Conservation (phyloP, 2,113 vertebrate species). For the Zosterops japonicus region DNA sequence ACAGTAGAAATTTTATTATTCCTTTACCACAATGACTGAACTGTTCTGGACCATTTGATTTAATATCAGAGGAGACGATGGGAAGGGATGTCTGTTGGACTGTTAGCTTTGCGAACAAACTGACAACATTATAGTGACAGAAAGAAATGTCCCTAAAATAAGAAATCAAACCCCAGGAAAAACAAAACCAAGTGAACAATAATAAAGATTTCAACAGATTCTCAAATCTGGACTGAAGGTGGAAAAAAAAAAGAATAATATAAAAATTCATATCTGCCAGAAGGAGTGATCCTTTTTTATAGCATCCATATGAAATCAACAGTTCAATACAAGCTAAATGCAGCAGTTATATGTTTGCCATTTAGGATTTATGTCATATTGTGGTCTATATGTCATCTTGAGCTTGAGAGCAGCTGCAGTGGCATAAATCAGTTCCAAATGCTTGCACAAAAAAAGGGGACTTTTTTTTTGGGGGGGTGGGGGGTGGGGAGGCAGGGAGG, state of each 20-base stretch:
- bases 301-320: neutral
- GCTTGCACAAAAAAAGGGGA: neutral
- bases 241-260: neutral
- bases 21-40: neutral
- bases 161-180: neutral
- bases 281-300: neutral
- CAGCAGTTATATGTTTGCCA: neutral
- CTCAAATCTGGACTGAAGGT: neutral
- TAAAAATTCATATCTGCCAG: neutral
- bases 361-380: conserved; percentile 28
- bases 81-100: neutral
- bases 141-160: neutral
- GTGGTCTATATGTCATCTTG: neutral
- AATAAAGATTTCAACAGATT: neutral
- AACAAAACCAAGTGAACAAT: neutral
- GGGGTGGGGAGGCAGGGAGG: rapidly evolving
- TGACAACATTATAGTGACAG: neutral
- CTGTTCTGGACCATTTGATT: neutral
- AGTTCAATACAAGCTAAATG: neutral
- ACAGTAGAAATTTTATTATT: neutral
- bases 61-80: neutral
- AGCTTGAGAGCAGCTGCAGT: neutral
- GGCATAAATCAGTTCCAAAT: neutral
- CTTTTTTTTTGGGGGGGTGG: too few relatives aligned
- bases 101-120: neutral